Evolutionary conservation across 2,888 invertebrate species (phyloP).

Genomic region (Aspidiotus rigidus): DNA sequence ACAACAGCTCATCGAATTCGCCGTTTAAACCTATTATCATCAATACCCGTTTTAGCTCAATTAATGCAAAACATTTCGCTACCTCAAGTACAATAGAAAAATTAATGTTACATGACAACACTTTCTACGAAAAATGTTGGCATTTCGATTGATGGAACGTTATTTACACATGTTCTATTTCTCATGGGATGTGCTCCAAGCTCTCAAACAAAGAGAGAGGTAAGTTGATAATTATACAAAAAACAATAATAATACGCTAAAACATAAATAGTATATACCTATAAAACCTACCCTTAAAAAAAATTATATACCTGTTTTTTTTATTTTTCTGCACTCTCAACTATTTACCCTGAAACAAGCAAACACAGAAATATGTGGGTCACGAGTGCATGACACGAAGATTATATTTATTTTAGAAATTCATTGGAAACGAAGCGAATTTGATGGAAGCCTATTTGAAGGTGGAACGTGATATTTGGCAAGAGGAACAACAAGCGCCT

Average conservation of each 20-base stretch:
- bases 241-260: background rate
- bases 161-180: constrained; percentile 30
- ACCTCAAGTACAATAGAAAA: background rate
- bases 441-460: constrained; percentile 39
- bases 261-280: background rate
- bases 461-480: constrained; percentile 39
- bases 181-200: constrained; percentile 37
- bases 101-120: constrained; percentile 28
- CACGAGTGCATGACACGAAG: too few relatives aligned
- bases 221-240: constrained; percentile 21
- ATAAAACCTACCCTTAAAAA: background rate
- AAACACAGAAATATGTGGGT: too few relatives aligned
- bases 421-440: constrained; percentile 27
- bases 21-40: too few relatives aligned
- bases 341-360: too few relatives aligned
- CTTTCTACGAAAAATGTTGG: constrained; percentile 26
- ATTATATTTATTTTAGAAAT: constrained; percentile 9
- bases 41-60: background rate
- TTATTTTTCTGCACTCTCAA: too few relatives aligned
- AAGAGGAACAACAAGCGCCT: constrained; percentile 40
- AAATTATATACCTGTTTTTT: background rate
- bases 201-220: constrained; percentile 35
- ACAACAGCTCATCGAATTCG: too few relatives aligned
- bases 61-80: background rate
- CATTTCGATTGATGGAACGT: constrained; percentile 29